phyloP scores from a whole-genome alignment of 2,113 vertebrate genomes.

The Arenaria interpres region DNA sequence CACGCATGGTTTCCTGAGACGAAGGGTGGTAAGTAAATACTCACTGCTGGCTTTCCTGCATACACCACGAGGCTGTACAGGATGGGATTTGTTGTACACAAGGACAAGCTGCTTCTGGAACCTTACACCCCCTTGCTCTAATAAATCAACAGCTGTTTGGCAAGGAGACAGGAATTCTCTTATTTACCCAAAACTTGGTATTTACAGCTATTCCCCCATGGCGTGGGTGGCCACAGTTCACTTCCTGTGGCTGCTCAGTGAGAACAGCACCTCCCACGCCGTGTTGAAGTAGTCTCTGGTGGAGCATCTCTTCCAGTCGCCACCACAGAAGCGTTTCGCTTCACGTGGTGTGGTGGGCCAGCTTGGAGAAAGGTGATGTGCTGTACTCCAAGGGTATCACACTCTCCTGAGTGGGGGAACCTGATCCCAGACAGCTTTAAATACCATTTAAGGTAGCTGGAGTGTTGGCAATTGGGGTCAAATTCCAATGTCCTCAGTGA shows the following conservation, averaged over 20 bases:
- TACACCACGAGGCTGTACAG: background rate
- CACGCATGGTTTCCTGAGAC: constrained; percentile 8
- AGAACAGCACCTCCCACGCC: background rate
- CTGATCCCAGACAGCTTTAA: background rate
- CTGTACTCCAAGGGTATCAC: background rate
- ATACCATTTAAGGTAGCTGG: background rate
- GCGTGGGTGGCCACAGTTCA: background rate
- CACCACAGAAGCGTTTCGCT: fast-evolving
- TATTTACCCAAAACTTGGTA: background rate
- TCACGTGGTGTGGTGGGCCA: background rate
- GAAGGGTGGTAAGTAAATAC: background rate
- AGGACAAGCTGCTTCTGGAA: background rate
- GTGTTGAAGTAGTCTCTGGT: background rate
- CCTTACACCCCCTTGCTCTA: background rate
- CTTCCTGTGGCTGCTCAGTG: background rate
- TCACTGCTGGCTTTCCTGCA: background rate
- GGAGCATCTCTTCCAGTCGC: background rate
- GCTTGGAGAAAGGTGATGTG: background rate
- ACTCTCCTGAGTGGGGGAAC: background rate
- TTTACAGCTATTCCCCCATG: background rate
- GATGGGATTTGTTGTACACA: background rate
- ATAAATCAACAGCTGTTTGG: constrained; percentile 17
- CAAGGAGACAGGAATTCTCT: background rate
- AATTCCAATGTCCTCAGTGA: background rate
- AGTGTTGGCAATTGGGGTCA: background rate